Conservation (phyloP, 2,113 vertebrate genomes). For the Ochotona princeps region DNA sequence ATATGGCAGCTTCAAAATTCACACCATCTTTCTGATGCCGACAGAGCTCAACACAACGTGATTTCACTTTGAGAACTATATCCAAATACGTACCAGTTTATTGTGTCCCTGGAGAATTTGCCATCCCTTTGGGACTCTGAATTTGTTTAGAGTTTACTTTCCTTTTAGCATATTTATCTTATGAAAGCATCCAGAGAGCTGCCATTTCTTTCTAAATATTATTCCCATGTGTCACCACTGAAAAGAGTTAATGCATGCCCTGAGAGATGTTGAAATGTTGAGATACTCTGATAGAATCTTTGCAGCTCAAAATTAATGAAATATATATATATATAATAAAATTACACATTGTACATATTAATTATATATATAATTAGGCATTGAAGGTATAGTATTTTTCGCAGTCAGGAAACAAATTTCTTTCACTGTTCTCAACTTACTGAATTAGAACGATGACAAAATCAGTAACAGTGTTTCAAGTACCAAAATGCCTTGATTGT, state of each 20-base stretch:
- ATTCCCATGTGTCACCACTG: neutral
- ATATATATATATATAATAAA: slow-evolving; percentile 12
- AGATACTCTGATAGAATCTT: slow-evolving; percentile 33
- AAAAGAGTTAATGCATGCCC: neutral
- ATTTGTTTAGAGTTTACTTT: neutral
- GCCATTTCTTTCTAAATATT: slow-evolving; percentile 10
- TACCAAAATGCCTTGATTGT: neutral
- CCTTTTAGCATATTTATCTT: neutral
- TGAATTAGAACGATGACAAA: slow-evolving; percentile 37
- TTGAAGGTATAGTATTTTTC: slow-evolving; percentile 39
- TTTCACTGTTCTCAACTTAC: slow-evolving; percentile 45
- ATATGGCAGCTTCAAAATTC: neutral
- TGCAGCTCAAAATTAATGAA: neutral
- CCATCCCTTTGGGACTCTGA: neutral
- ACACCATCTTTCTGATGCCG: slow-evolving; percentile 3
- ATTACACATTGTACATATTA: too few relatives aligned
- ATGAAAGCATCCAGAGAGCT: neutral
- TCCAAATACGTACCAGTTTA: neutral
- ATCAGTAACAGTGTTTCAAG: slow-evolving; percentile 38
- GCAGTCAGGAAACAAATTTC: slow-evolving; percentile 15
- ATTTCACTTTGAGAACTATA: slow-evolving; percentile 30
- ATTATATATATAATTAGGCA: slow-evolving; percentile 25
- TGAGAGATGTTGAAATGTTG: neutral
- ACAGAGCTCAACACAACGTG: neutral
- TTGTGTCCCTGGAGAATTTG: neutral